Evolutionary conservation across 2,113 vertebrate species (phyloP).

Genomic region (Otis tarda): DNA sequence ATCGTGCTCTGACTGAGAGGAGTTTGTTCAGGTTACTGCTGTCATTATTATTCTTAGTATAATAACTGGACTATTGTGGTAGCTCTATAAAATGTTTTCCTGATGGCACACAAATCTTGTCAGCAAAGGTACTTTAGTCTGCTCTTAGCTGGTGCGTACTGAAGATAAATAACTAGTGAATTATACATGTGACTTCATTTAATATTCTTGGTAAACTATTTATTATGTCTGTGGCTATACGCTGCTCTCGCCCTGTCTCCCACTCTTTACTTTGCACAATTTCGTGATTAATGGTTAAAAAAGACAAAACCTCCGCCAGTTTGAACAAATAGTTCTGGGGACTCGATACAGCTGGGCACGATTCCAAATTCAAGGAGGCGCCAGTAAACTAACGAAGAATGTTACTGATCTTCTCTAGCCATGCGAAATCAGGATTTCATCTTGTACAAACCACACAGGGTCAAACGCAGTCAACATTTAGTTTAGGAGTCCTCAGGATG

Average conservation of each 20-base stretch:
- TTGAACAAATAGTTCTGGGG: conserved; percentile 64
- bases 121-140: conserved; percentile 31
- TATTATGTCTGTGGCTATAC: conserved; percentile 43
- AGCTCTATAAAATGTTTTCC: conserved; percentile 35
- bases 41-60: not conserved
- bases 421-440: not conserved
- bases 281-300: conserved; percentile 59
- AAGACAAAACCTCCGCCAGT: conserved; percentile 20
- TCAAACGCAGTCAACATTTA: not conserved
- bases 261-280: conserved; percentile 30
- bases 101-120: conserved; percentile 38
- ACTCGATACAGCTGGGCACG: not conserved
- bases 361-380: conserved; percentile 32
- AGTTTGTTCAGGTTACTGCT: not conserved
- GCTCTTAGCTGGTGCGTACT: not conserved
- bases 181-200: conserved; percentile 21
- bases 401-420: conserved; percentile 21
- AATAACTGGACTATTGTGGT: not conserved
- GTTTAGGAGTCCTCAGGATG: not conserved
- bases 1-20: not conserved
- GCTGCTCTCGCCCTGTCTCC: not conserved
- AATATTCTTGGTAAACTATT: conserved; percentile 42
- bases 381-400: conserved; percentile 32
- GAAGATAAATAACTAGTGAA: conserved; percentile 48
- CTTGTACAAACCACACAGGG: not conserved